Evolutionary conservation across 1,140 invertebrate species (phyloP), one percentile per base, ranked within the genome.

Genomic region (Bombus affinis): DNA sequence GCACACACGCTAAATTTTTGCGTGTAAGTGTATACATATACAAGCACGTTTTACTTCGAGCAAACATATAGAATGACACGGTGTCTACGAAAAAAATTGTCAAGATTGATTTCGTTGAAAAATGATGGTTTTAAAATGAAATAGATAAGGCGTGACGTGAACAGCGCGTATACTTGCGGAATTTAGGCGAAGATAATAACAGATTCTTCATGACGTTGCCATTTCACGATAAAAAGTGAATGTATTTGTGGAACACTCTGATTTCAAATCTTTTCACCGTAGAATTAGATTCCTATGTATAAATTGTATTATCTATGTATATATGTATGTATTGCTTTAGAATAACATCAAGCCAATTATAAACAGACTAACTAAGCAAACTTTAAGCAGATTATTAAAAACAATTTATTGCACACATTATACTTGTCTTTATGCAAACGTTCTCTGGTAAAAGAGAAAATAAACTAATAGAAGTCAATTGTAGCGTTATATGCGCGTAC

Each of bases 41-140:
- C 22, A 39, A 1, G 18, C 47, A 35, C 28, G 59, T 42, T 37
- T 37, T 13, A 62, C 32, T n/a, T 28, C 15, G 0, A 13, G 28
- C n/a, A n/a, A 28, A 25, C 10, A 32, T 42, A 35, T 32, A 15
- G 6, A 53, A 44, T n/a, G 12, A n/a, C 10, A 10, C 37, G 39
- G 10, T 72, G 22, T 6, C 9, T 28, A 53, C 18, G 37, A 39
- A 53, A 28, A 39, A 32, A 83, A 82, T 82, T 47, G 42, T 8
- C 15, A 59, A 10, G 57, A 65, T 75, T 22, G 12, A 82, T 81
- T 81, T 62, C 68, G 18, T 39, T 18, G 37, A 81, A 73, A 62
- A 62, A 72, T 10, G 37, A n/a, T 3, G 28, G 8, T 44, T 28
- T 73, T 28, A 28, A 35, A 32, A 32, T 28, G 53, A 42, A 62